phyloP scores from a whole-genome alignment of 2,797 vertebrate genomes.

The Sebastes kiyomatsui region DNA sequence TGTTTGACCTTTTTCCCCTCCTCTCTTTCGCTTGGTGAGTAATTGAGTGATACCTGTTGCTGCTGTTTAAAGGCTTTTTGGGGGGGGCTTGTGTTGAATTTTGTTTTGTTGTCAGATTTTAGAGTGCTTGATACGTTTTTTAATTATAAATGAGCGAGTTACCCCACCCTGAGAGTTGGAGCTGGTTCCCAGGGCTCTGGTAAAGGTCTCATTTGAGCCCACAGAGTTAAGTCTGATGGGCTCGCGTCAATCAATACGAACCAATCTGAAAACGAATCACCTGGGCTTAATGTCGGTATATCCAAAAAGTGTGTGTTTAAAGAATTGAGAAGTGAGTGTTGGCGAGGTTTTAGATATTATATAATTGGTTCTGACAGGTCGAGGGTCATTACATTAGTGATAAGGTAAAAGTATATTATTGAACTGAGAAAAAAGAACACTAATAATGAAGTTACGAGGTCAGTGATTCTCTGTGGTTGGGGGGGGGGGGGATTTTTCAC shows the following conservation, averaged over 20 bases:
- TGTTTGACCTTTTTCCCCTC: not conserved
- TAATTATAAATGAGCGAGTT: slow-evolving; percentile 15
- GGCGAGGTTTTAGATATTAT: not conserved
- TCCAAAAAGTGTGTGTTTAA: not conserved
- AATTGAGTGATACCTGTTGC: not conserved
- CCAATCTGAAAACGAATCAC: slow-evolving; percentile 4
- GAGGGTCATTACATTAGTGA: not conserved
- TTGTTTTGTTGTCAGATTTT: not conserved
- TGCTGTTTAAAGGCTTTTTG: not conserved
- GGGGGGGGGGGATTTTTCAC: slow-evolving; percentile 2
- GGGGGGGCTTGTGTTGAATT: not conserved
- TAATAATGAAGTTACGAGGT: slow-evolving; percentile 4
- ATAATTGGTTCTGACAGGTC: not conserved
- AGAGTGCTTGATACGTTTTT: not conserved
- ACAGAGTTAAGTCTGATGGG: slow-evolving; percentile 2
- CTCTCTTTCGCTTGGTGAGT: not conserved
- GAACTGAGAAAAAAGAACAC: not conserved
- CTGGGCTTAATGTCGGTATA: not conserved
- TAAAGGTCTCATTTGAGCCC: slow-evolving; percentile 25
- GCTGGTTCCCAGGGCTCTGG: not conserved
- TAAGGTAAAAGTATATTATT: not conserved
- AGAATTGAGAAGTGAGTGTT: not conserved
- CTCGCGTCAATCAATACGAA: not conserved
- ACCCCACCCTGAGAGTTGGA: not conserved
- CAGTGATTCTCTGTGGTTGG: not conserved